phyloP scores from a whole-genome alignment of 2,113 vertebrate genomes.

The Euleptes europaea region DNA sequence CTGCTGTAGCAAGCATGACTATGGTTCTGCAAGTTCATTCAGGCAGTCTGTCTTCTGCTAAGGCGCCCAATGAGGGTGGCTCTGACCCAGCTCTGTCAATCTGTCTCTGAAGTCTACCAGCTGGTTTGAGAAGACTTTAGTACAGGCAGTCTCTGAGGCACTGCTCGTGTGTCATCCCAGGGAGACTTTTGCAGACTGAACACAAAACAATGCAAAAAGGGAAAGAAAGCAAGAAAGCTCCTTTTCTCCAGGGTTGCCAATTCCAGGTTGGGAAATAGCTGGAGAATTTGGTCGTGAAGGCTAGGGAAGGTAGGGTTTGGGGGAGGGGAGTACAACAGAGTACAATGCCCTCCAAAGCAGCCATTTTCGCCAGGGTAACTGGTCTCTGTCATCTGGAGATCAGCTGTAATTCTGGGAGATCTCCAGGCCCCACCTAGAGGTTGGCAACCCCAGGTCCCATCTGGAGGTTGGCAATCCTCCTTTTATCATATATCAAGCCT shows the following conservation, averaged over 20 bases:
- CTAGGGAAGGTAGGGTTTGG: too few relatives aligned
- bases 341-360: too few relatives aligned
- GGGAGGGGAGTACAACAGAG: too few relatives aligned
- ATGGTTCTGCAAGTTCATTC: neutral
- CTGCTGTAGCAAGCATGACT: neutral
- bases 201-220: neutral
- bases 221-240: neutral
- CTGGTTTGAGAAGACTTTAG: conserved; percentile 2
- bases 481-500: neutral
- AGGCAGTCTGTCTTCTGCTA: neutral
- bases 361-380: too few relatives aligned
- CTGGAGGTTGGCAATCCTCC: too few relatives aligned
- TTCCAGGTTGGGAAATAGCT: too few relatives aligned
- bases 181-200: neutral
- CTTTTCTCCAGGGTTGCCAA: too few relatives aligned
- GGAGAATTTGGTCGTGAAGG: too few relatives aligned
- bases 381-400: too few relatives aligned
- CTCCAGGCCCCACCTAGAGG: too few relatives aligned
- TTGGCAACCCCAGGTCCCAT: too few relatives aligned
- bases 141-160: neutral
- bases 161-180: neutral
- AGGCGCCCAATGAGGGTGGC: neutral
- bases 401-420: too few relatives aligned
- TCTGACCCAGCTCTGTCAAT: neutral
- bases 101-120: neutral